Evolutionary conservation across 2,113 vertebrate species (phyloP), one percentile per base, ranked within the genome.

Genomic region (Pseudorectes ferrugineus): DNA sequence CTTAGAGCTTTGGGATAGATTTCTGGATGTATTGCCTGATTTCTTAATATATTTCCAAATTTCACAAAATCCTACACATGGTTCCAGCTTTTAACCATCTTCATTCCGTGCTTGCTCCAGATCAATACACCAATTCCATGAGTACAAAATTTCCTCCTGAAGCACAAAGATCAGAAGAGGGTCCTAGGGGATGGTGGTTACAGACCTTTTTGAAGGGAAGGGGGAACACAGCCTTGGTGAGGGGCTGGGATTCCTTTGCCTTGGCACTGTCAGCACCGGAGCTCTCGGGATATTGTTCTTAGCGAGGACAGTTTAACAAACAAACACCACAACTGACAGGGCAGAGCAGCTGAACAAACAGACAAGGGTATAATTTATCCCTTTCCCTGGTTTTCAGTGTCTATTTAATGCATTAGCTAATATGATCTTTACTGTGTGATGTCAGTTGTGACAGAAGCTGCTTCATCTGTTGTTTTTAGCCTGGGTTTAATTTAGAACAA

Each of bases 301-400:
- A 92, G 52, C 19, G 31, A 61, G 54, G 86, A 46, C 65, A 54
- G 78, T 84, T 91, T 89, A 87, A 93, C 94, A 96, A 96, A 95
- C 76, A 96, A 96, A 91, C 68, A 93, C 51, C 86, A 79, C 70
- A 86, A 81, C 92, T 96, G 93, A 93, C 73, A 93, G 88, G 70
- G 88, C 84, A 55, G 10, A 96, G 85, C 97, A 94, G 95, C 92
- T 71, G 79, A 93, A 73, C 95, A 96, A 97, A 97, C 86, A 95
- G 91, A 87, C 85, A 85, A 87, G 81, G 70, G 85, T 89, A 48
- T 91, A 85, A 88, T 80, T 95, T 85, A 82, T 92, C 58, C 78
- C 58, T 92, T 92, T 94, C 62, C 57, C 26, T 67, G 43, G 74
- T 89, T 97, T 92, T 84, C 85, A 85, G 81, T 92, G 92, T 81